A percentile compares a stretch with the other conserved stretches of the same genome.
These are phyloP conservation scores for Halesus radiatus DNA, from an alignment of 1,140 invertebrate genomes.

Conservation along the genomic window DNA sequence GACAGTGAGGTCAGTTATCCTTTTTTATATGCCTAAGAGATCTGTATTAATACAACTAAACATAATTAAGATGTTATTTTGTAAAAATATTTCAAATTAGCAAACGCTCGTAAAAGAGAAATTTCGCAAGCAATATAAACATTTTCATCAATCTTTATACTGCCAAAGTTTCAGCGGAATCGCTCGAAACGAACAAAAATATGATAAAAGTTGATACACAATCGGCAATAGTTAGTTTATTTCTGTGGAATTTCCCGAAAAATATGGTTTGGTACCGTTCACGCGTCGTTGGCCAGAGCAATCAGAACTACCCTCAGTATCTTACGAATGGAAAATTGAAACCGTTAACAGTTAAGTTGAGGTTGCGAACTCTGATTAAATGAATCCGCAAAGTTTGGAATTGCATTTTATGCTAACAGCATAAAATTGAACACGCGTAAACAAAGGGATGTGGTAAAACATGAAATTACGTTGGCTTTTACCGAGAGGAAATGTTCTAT, in stretches of 20 bases:
- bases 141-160: constrained; percentile 22
- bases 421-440: no score
- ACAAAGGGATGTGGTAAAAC: no score
- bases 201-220: constrained; percentile 34
- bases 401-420: no score
- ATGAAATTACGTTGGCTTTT: no score
- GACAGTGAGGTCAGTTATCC: no score
- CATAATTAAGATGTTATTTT: not conserved
- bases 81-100: constrained; percentile 2
- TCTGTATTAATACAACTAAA: no score
- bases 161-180: constrained; percentile 20
- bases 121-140: not conserved
- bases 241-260: constrained; percentile 19
- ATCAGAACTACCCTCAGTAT: constrained; percentile 29
- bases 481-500: no score
- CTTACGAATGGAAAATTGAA: constrained; percentile 4
- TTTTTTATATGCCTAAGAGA: no score
- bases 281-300: not conserved
- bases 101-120: not conserved
- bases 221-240: constrained; percentile 34
- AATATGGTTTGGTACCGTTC: constrained; percentile 15
- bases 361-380: no score
- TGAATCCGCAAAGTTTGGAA: no score
- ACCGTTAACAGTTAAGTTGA: not conserved
- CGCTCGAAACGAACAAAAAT: not conserved